Conservation (phyloP, 2,888 invertebrate genomes). For the Penaeus monodon region DNA sequence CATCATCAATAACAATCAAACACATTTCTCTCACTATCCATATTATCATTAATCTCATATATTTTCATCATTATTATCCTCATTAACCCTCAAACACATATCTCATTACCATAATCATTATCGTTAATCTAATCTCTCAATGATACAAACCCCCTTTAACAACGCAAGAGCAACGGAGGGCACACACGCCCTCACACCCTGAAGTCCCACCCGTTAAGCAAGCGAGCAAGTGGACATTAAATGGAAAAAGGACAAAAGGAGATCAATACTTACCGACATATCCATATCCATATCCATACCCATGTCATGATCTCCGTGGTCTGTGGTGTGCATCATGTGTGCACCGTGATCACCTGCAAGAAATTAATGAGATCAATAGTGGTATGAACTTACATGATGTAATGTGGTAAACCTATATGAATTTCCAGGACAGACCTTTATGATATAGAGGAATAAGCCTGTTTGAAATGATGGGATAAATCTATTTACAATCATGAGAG, state of each 20-base stretch:
- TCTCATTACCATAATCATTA: too few species aligned
- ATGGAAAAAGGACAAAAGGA: neutral
- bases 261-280: neutral
- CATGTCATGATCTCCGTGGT: conserved; percentile 4
- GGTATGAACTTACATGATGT: neutral
- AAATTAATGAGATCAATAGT: neutral
- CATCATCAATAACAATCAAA: too few species aligned
- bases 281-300: conserved; percentile 27
- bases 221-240: neutral
- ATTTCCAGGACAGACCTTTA: neutral
- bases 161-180: neutral
- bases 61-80: too few species aligned
- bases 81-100: too few species aligned
- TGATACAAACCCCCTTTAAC: too few species aligned
- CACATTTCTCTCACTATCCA: too few species aligned
- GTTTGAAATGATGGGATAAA: too few species aligned
- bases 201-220: neutral
- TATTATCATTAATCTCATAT: too few species aligned
- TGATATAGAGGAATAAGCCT: too few species aligned
- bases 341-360: conserved; percentile 11
- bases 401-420: too few species aligned
- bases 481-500: too few species aligned
- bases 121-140: too few species aligned
- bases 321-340: conserved; percentile 28
- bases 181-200: neutral